Percentiles rank a stretch among this genome's conserved stretches.
Conservation (phyloP, 2,113 vertebrate genomes). For the Sinocyclocheilus anophthalmus region DNA sequence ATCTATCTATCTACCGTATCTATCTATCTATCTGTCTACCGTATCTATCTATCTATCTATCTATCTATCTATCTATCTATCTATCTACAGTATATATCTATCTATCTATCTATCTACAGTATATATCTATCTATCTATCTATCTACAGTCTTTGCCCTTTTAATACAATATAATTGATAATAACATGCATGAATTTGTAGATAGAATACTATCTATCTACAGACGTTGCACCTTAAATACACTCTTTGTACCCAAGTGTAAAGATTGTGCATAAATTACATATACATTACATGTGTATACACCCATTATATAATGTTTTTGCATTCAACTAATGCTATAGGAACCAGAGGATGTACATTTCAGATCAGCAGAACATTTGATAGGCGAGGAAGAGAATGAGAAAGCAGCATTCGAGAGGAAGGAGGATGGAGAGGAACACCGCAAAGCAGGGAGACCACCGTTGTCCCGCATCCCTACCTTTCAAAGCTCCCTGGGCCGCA, state of each 20-base stretch:
- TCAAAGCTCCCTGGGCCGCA: constrained; percentile 63
- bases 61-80: no score
- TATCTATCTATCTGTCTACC: no score
- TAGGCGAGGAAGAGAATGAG: constrained; percentile 52
- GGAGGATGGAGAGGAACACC: constrained; percentile 69
- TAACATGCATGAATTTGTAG: no score
- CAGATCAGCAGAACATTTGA: constrained; percentile 17
- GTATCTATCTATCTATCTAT: no score
- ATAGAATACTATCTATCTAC: no score
- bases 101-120: no score
- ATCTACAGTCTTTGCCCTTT: no score
- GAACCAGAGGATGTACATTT: constrained; percentile 34
- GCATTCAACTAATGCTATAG: constrained; percentile 16
- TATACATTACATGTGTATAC: neutral
- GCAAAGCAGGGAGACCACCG: constrained; percentile 63
- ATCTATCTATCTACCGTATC: no score
- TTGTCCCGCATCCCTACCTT: constrained; percentile 77
- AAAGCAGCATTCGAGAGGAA: constrained; percentile 58
- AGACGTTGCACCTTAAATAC: no score
- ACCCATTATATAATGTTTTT: neutral
- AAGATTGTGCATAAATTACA: neutral
- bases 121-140: neutral
- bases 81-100: no score
- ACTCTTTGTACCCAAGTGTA: neutral
- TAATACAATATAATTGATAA: no score